These are phyloP conservation scores for Carollia perspicillata DNA, from an alignment of 2,113 vertebrate species.

Conservation along the genomic window DNA sequence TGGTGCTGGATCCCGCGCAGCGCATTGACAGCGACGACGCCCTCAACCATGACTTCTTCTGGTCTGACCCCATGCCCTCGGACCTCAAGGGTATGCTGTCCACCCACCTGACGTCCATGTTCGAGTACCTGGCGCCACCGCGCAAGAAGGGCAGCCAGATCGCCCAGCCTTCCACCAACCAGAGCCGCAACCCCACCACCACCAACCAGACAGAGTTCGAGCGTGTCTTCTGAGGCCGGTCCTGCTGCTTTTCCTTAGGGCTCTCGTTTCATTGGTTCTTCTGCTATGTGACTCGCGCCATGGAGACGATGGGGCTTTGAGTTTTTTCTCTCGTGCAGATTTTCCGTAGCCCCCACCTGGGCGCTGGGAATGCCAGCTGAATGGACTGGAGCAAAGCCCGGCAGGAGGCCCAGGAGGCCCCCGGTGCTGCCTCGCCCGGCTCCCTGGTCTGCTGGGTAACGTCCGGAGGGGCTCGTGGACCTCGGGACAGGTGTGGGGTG, in stretches of 20 bases:
- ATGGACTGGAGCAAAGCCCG: not conserved
- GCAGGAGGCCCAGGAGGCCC: not conserved
- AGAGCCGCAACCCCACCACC: slow-evolving; percentile 92
- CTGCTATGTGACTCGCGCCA: not conserved
- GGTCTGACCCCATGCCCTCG: slow-evolving; percentile 98
- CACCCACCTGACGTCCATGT: slow-evolving; percentile 98
- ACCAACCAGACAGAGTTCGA: slow-evolving; percentile 98
- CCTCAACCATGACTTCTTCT: slow-evolving; percentile 98
- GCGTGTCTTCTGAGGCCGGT: slow-evolving; percentile 88
- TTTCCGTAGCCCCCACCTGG: not conserved
- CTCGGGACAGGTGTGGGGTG: not conserved
- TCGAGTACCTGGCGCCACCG: slow-evolving; percentile 95
- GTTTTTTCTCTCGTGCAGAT: not conserved
- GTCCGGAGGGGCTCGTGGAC: not conserved
- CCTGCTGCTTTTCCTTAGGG: fast-evolving
- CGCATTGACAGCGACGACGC: slow-evolving; percentile 95
- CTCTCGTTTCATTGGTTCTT: not conserved
- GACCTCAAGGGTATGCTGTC: slow-evolving; percentile 99
- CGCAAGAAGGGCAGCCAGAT: slow-evolving; percentile 92
- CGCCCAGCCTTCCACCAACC: slow-evolving; percentile 95
- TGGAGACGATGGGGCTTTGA: slow-evolving; percentile 3
- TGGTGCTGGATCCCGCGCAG: slow-evolving; percentile 94
- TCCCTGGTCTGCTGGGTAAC: not conserved
- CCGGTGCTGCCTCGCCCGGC: not conserved
- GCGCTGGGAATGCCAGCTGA: not conserved